Evolutionary conservation across 2,888 invertebrate species (phyloP).

Genomic region (Pediacus dermestoides): DNA sequence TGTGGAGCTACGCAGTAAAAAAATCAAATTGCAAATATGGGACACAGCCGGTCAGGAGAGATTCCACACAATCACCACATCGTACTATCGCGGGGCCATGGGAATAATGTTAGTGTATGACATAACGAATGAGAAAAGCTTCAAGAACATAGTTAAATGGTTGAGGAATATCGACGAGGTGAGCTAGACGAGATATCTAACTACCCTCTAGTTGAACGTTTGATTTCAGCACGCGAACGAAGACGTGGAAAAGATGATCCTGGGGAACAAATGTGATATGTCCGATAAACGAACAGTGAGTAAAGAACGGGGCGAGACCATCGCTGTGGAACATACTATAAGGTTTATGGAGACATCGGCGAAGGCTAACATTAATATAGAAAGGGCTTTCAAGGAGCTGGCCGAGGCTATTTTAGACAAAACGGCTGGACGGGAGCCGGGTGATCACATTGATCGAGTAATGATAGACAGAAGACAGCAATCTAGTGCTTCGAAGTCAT

Average conservation of each 20-base stretch:
- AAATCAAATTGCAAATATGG: slow-evolving; percentile 97
- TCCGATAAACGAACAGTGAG: slow-evolving; percentile 90
- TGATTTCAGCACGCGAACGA: slow-evolving; percentile 87
- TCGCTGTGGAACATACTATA: slow-evolving; percentile 92
- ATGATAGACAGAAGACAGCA: slow-evolving; percentile 70
- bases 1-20: slow-evolving; percentile 91
- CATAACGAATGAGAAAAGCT: slow-evolving; percentile 95
- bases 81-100: slow-evolving; percentile 97
- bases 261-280: slow-evolving; percentile 98
- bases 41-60: slow-evolving; percentile 95
- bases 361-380: slow-evolving; percentile 95
- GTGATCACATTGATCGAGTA: slow-evolving; percentile 68
- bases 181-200: slow-evolving; percentile 25
- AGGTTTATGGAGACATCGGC: slow-evolving; percentile 98
- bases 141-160: slow-evolving; percentile 99
- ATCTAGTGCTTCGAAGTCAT: slow-evolving; percentile 60
- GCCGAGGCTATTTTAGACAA: slow-evolving; percentile 94
- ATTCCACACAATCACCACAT: slow-evolving; percentile 97
- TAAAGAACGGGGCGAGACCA: slow-evolving; percentile 89
- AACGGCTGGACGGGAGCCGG: slow-evolving; percentile 75
- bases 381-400: slow-evolving; percentile 90
- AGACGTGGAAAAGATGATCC: slow-evolving; percentile 98
- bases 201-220: slow-evolving; percentile 9
- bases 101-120: slow-evolving; percentile 98
- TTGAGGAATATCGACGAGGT: slow-evolving; percentile 96